Evolutionary conservation across 2,888 invertebrate genomes (phyloP).

Genomic region (Epirrita christyi): DNA sequence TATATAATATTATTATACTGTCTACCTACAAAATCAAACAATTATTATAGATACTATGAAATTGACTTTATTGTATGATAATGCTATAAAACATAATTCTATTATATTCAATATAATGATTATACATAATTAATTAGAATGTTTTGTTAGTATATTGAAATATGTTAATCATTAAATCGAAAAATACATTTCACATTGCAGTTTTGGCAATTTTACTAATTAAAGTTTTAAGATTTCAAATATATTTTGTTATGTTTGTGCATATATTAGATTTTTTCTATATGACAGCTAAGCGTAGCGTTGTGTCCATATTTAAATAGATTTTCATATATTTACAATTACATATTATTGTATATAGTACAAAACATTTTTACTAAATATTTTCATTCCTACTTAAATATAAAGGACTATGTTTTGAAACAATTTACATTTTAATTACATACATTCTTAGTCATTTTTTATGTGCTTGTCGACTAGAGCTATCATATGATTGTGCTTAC

Average conservation of each 20-base stretch:
- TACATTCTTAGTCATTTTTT: conserved; percentile 40
- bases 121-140: conserved; percentile 10
- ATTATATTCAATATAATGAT: not conserved
- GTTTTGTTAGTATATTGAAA: conserved; percentile 19
- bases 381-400: conserved; percentile 50
- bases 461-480: conserved; percentile 56
- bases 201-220: conserved; percentile 52
- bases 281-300: conserved; percentile 65
- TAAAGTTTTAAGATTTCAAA: conserved; percentile 42
- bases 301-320: conserved; percentile 45
- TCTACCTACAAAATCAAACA: conserved; percentile 42
- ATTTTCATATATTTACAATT: conserved; percentile 52
- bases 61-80: conserved; percentile 22
- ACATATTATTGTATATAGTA: conserved; percentile 58
- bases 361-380: conserved; percentile 74
- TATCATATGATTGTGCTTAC: conserved; percentile 51
- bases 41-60: conserved; percentile 29
- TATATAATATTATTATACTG: conserved; percentile 40
- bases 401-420: conserved; percentile 40
- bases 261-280: conserved; percentile 39
- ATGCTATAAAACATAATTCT: conserved; percentile 8
- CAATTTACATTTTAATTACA: conserved; percentile 37
- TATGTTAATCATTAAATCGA: conserved; percentile 33
- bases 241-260: conserved; percentile 27
- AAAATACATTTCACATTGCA: conserved; percentile 44